These are phyloP conservation scores for Plectropomus leopardus DNA, from an alignment of 2,113 vertebrate species.

Conservation along the genomic window DNA sequence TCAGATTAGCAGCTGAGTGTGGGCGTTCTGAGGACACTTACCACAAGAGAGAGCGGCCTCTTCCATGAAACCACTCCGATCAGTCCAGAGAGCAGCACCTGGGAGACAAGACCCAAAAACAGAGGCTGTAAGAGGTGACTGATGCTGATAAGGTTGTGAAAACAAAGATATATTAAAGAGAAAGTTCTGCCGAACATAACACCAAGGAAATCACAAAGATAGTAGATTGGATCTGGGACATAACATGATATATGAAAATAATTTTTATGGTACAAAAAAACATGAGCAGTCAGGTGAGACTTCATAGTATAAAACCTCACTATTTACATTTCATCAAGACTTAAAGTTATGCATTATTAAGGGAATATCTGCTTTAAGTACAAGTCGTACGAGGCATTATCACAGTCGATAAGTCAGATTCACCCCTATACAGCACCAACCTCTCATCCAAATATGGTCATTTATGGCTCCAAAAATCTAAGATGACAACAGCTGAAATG, in stretches of 20 bases:
- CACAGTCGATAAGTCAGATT: too few species aligned
- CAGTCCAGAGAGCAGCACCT: conserved; percentile 97
- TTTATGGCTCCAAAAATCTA: too few species aligned
- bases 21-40: conserved; percentile 82
- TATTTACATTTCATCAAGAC: too few species aligned
- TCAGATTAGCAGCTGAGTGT: conserved; percentile 39
- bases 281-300: background rate
- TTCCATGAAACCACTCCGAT: conserved; percentile 99
- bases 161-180: conserved; percentile 1
- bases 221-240: background rate
- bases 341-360: too few species aligned
- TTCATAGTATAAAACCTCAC: too few species aligned
- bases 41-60: conserved; percentile 97
- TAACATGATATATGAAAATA: background rate
- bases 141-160: conserved; percentile 15
- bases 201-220: background rate
- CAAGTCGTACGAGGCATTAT: too few species aligned
- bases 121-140: conserved; percentile 36
- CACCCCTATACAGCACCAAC: too few species aligned
- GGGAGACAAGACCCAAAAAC: conserved; percentile 59
- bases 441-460: too few species aligned
- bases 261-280: background rate
- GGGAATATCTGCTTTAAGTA: too few species aligned
- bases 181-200: background rate
- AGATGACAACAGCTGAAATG: too few species aligned